Conservation (phyloP, 2,888 invertebrate genomes). For the Magallana nippona region DNA sequence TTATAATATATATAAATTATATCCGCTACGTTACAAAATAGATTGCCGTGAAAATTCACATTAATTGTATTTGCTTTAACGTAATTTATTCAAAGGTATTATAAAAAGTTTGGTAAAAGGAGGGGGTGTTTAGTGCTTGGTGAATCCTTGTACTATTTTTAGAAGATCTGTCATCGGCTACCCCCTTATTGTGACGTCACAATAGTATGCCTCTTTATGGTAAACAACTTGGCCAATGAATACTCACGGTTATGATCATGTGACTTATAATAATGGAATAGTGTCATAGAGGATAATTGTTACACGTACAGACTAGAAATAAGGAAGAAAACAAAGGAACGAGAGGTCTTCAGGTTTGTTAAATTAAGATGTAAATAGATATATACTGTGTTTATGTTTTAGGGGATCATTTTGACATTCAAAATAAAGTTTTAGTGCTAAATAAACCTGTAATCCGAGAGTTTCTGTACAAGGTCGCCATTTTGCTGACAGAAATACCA, state of each 20-base stretch:
- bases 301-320: conserved; percentile 48
- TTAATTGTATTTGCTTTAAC: too few relatives aligned
- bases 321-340: conserved; percentile 37
- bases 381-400: not conserved
- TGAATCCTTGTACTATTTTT: not conserved
- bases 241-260: conserved; percentile 48
- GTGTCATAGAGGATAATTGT: conserved; percentile 48
- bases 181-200: conserved; percentile 44
- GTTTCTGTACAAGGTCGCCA: conserved; percentile 47
- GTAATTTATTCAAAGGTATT: too few relatives aligned
- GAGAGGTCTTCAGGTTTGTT: conserved; percentile 46
- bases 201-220: conserved; percentile 49
- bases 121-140: too few relatives aligned
- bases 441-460: conserved; percentile 9
- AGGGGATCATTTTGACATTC: too few relatives aligned
- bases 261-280: conserved; percentile 65
- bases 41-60: too few relatives aligned
- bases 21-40: too few relatives aligned
- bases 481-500: conserved; percentile 50
- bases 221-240: conserved; percentile 53
- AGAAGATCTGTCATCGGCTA: conserved; percentile 13
- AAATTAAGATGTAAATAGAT: conserved; percentile 9
- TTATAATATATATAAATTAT: too few relatives aligned
- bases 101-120: too few relatives aligned
- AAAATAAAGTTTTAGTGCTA: not conserved